Conservation (phyloP, 2,113 vertebrate genomes). For the Otolemur garnettii region DNA sequence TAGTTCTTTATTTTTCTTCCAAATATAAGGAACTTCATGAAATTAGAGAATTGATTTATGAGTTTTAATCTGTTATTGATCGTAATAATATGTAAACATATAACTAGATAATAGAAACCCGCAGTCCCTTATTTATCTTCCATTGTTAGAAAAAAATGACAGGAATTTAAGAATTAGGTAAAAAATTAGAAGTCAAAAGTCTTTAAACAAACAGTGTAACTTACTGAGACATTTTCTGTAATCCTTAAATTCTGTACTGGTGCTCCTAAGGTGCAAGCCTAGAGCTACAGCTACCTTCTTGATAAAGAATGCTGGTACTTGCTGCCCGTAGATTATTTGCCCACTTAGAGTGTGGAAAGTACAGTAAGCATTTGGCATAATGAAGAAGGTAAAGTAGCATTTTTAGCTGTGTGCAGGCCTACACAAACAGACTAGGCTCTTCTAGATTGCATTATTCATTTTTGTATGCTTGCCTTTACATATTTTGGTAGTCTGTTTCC, state of each 20-base stretch:
- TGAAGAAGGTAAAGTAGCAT: background rate
- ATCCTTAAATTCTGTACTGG: background rate
- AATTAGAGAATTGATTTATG: background rate
- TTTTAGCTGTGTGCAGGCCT: background rate
- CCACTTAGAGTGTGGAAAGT: background rate
- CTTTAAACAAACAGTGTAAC: background rate
- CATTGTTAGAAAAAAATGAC: background rate
- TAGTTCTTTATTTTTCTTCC: background rate
- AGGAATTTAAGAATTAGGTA: background rate
- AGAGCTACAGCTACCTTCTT: background rate
- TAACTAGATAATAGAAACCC: background rate
- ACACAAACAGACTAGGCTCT: background rate
- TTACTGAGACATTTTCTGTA: background rate
- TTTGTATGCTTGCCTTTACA: background rate
- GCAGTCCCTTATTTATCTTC: background rate
- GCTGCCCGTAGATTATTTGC: background rate
- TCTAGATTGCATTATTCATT: background rate
- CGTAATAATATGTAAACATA: background rate
- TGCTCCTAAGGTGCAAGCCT: background rate
- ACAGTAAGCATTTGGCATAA: background rate
- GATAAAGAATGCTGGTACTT: background rate
- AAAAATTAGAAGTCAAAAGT: background rate
- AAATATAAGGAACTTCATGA: constrained; percentile 30
- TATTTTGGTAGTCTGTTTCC: background rate
- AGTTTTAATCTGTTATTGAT: background rate